Evolutionary conservation across 2,888 invertebrate genomes (phyloP).

Genomic region (Diarsia brunnea): DNA sequence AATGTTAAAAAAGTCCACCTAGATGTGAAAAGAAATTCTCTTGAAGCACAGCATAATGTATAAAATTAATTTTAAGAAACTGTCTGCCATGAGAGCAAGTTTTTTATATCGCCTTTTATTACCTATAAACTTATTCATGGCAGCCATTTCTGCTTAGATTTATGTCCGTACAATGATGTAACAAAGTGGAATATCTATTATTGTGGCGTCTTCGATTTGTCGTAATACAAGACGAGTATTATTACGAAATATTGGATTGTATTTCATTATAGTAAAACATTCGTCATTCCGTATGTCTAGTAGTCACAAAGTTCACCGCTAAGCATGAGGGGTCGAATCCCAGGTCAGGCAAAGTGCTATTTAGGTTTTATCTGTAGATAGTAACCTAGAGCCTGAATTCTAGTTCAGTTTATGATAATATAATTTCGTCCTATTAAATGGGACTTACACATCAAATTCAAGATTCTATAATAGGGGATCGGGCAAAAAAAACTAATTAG

Average conservation of each 20-base stretch:
- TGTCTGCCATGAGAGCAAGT: slow-evolving; percentile 25
- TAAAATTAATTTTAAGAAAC: slow-evolving; percentile 61
- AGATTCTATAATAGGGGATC: no score
- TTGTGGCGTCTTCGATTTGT: slow-evolving; percentile 24
- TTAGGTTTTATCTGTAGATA: no score
- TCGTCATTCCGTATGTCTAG: background rate
- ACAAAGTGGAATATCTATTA: slow-evolving; percentile 25
- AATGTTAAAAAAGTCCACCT: slow-evolving; percentile 47
- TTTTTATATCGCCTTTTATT: slow-evolving; percentile 51
- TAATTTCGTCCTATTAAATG: no score
- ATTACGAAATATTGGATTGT: slow-evolving; percentile 7
- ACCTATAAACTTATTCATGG: slow-evolving; percentile 51
- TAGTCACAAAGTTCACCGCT: background rate
- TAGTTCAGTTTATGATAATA: no score
- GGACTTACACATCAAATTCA: no score
- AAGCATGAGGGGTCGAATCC: background rate
- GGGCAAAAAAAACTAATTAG: no score
- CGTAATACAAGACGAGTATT: slow-evolving; percentile 4
- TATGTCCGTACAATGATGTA: slow-evolving; percentile 26
- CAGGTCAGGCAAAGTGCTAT: no score
- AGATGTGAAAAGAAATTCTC: slow-evolving; percentile 51
- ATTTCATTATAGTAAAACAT: background rate
- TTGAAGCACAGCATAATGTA: slow-evolving; percentile 51
- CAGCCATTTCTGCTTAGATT: slow-evolving; percentile 30
- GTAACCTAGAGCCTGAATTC: no score